Conservation (phyloP, 1,140 invertebrate genomes). For the Eulimnadia texana region DNA sequence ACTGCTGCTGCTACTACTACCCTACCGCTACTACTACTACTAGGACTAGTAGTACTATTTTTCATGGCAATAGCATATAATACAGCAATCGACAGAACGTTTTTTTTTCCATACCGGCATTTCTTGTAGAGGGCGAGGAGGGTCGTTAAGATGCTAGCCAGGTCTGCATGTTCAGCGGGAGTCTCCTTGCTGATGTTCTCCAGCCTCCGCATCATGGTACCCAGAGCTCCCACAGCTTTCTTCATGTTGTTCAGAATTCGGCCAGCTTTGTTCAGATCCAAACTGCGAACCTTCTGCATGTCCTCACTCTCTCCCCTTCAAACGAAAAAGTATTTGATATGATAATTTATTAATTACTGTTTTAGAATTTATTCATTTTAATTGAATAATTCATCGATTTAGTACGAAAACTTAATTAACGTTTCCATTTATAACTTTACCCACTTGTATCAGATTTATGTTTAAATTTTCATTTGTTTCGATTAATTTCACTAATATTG, state of each 20-base stretch:
- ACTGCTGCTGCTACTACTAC: no score
- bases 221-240: background rate
- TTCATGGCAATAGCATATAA: no score
- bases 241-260: background rate
- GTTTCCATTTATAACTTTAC: no score
- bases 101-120: no score
- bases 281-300: background rate
- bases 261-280: background rate
- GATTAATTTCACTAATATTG: background rate
- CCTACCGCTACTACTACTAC: no score
- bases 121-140: slow-evolving; percentile 70
- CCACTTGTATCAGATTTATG: no score
- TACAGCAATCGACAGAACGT: no score
- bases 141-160: slow-evolving; percentile 44
- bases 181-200: slow-evolving; percentile 60
- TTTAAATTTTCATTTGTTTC: no score
- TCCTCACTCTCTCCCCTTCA: background rate
- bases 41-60: no score
- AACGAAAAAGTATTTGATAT: background rate
- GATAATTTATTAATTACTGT: no score
- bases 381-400: background rate
- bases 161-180: slow-evolving; percentile 49
- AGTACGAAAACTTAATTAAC: no score
- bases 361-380: slow-evolving; percentile 5
- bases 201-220: slow-evolving; percentile 54